Conservation (phyloP, 1,140 invertebrate species). For the Apis dorsata region DNA sequence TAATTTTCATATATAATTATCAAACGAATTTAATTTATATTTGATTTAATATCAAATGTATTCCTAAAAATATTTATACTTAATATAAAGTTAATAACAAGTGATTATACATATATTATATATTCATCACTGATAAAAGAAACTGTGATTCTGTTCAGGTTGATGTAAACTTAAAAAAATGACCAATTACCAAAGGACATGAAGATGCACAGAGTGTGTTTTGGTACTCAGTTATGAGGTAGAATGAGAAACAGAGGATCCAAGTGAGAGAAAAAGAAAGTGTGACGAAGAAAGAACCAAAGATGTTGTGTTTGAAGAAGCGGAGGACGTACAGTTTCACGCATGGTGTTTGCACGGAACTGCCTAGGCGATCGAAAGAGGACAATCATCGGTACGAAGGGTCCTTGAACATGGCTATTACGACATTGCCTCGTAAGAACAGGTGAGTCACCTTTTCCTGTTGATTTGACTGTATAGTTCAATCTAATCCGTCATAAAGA, state of each 20-base stretch:
- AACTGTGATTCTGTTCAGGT: conserved; percentile 16
- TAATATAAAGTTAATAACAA: neutral
- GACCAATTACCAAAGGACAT: neutral
- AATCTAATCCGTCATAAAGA: neutral
- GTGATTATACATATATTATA: neutral
- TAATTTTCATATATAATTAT: neutral
- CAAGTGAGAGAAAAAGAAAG: neutral
- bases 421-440: conserved; percentile 68
- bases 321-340: conserved; percentile 73
- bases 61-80: too few species aligned
- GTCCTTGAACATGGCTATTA: conserved; percentile 67
- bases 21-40: accelerated
- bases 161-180: neutral
- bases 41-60: neutral
- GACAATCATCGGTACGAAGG: conserved; percentile 63
- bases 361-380: conserved; percentile 57
- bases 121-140: neutral
- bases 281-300: conserved; percentile 23
- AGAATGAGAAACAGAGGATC: neutral
- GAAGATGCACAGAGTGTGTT: neutral
- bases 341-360: conserved; percentile 64
- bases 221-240: conserved; percentile 33
- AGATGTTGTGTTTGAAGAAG: conserved; percentile 73
- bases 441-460: conserved; percentile 61
- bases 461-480: conserved; percentile 29